Percentiles rank a stretch among this genome's conserved stretches.
Conservation (phyloP, 2,113 vertebrate genomes). For the Sinocyclocheilus grahami region DNA sequence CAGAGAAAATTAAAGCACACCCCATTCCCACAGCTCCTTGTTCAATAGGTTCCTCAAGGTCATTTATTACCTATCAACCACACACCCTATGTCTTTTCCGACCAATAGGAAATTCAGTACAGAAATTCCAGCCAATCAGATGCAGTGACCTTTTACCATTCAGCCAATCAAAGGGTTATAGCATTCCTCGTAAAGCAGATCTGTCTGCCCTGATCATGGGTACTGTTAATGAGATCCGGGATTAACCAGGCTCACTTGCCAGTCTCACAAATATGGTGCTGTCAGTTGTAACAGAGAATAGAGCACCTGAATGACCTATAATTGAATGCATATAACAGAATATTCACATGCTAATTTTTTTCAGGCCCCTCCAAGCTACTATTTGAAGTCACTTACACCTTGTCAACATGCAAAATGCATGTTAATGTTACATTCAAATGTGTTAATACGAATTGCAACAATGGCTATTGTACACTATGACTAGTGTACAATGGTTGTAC, state of each 20-base stretch:
- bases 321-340: background rate
- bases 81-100: slow-evolving; percentile 1
- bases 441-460: background rate
- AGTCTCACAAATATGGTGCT: slow-evolving; percentile 13
- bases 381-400: background rate
- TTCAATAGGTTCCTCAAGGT: background rate
- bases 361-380: background rate
- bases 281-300: background rate
- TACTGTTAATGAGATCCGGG: slow-evolving; percentile 53
- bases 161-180: slow-evolving; percentile 40
- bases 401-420: too few relatives aligned
- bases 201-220: slow-evolving; percentile 38
- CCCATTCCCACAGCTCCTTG: background rate
- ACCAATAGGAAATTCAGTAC: slow-evolving; percentile 31
- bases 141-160: slow-evolving; percentile 10
- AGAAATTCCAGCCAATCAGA: slow-evolving; percentile 31
- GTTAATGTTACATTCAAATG: background rate
- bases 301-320: background rate
- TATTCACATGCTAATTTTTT: background rate
- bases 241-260: slow-evolving; percentile 36
- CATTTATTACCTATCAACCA: slow-evolving; percentile 13
- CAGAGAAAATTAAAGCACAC: background rate
- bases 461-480: background rate
- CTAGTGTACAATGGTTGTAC: background rate
- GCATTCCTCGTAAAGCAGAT: slow-evolving; percentile 47